Evolutionary conservation across 2,113 vertebrate species (phyloP).

Genomic region (Ageneiosus marmoratus): DNA sequence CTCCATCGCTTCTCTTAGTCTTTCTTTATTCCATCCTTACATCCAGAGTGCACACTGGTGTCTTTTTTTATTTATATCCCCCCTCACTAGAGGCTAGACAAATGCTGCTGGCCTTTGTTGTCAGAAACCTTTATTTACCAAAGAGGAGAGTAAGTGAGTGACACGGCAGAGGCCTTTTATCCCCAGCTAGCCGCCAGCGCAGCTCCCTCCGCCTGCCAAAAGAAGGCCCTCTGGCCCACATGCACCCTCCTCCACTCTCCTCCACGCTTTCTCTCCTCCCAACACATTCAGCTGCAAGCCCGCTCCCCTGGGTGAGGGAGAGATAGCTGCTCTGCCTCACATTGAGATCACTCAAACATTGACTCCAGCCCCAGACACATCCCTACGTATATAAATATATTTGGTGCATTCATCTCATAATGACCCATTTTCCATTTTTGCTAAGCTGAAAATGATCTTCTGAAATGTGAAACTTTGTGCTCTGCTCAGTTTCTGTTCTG

Average conservation of each 20-base stretch:
- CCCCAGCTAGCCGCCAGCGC: constrained; percentile 72
- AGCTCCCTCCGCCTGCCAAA: constrained; percentile 68
- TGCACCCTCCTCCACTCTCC: constrained; percentile 40
- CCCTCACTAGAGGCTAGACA: constrained; percentile 72
- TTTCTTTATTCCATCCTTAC: constrained; percentile 54
- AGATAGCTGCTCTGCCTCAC: constrained; percentile 24
- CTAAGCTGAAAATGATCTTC: neutral
- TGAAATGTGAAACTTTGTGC: neutral
- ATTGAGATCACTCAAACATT: constrained; percentile 14
- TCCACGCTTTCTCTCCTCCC: constrained; percentile 55
- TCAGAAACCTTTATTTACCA: constrained; percentile 83
- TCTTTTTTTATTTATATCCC: constrained; percentile 74
- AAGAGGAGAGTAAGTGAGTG: constrained; percentile 79
- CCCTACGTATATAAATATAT: constrained; percentile 18
- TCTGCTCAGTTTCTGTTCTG: neutral
- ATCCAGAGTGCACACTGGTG: constrained; percentile 48
- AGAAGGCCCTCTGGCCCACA: constrained; percentile 39
- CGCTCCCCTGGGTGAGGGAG: constrained; percentile 64
- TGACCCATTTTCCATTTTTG: constrained; percentile 20
- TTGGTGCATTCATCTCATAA: constrained; percentile 22
- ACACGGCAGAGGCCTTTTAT: constrained; percentile 79
- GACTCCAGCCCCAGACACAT: neutral
- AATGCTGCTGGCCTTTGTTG: constrained; percentile 77
- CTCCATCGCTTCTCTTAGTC: constrained; percentile 36
- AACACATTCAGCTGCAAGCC: constrained; percentile 62